Base-by-base conservation (phyloP, 2,888 invertebrate species). In the Bugula neritina region DNA sequence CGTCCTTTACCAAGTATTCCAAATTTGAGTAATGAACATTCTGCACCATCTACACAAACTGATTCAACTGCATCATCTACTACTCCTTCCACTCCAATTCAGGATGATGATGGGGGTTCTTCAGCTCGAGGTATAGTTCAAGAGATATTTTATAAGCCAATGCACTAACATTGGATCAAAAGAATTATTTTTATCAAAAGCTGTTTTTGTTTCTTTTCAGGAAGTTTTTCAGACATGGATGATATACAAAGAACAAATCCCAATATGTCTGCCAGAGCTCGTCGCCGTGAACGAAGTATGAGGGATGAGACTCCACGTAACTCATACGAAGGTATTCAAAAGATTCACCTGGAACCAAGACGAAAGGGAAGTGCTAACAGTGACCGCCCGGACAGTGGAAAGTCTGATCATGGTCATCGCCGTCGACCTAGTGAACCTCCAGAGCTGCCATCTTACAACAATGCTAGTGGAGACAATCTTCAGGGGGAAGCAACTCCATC, bases 231-330 rank as follows among this genome's bases (percentile, higher is more conserved):
- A 10, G 63, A 63, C 10, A 3, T 63, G 5, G 63, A 63, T 63
- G 63, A 63, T 3, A 13, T 21, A 25, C 63, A 63, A 31, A 63
- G 63, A 23, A 70, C 70, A 10, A 70, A 70, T 54, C 71, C 55
- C 5, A 82, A 81, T 74, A 69, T 79, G 73, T 80, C 81, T 52
- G 83, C 83, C 1, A 75, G 83, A 71, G 79, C 73, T 29, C 73
- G 81, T 71, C 77, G 82, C 72, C 76, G 82, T 73, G 76, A 79
- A 74, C 74, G 77, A 70, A 78, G 63, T n/a, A 63, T 63, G 63
- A 35, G 54, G 5, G 54, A 54, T 3, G 52, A 70, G 70, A 70
- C 70, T 10, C 52, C 70, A 27, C 63, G 63, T 2, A 63, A 63
- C 31, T 63, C 63, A 3, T 63, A 63, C 31, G 70, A 70, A 3